A percentile compares a stretch with the other conserved stretches of the same genome.
phyloP scores from a whole-genome alignment of 1,140 invertebrate species.

The Formica exsecta region DNA sequence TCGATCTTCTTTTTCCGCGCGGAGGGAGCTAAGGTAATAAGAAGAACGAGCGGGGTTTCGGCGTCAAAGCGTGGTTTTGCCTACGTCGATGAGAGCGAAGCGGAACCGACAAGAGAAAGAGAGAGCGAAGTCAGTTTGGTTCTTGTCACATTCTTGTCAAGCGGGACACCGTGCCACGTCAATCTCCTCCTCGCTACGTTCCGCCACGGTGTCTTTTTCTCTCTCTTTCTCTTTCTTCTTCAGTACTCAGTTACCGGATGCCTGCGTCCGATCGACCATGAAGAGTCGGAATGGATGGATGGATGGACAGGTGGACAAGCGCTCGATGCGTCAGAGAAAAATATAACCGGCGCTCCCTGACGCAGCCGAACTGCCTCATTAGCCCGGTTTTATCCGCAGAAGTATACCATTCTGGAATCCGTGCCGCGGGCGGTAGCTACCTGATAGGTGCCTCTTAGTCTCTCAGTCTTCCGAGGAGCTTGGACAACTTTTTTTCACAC shows the following conservation, averaged over 20 bases:
- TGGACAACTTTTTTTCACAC: slow-evolving; percentile 48
- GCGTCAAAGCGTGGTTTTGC: slow-evolving; percentile 42
- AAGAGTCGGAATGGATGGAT: slow-evolving; percentile 76
- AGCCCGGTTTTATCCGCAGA: slow-evolving; percentile 84
- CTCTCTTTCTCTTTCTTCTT: slow-evolving; percentile 39
- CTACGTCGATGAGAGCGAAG: slow-evolving; percentile 50
- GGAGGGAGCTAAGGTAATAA: slow-evolving; percentile 59
- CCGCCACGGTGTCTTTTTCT: slow-evolving; percentile 66
- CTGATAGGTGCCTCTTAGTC: not conserved
- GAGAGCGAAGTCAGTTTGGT: slow-evolving; percentile 84
- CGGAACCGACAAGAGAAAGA: slow-evolving; percentile 59
- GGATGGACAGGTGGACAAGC: slow-evolving; percentile 83
- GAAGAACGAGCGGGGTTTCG: slow-evolving; percentile 67
- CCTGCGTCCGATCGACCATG: slow-evolving; percentile 40
- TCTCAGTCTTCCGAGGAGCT: not conserved
- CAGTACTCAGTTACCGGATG: slow-evolving; percentile 54
- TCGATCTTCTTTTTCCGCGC: slow-evolving; percentile 40
- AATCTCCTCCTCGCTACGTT: slow-evolving; percentile 83
- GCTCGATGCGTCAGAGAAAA: slow-evolving; percentile 86
- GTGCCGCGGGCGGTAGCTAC: slow-evolving; percentile 1
- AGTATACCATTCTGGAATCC: slow-evolving; percentile 58
- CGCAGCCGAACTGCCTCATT: slow-evolving; percentile 85
- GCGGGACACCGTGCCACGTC: slow-evolving; percentile 84
- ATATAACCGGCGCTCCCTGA: slow-evolving; percentile 84
- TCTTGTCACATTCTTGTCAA: slow-evolving; percentile 87